Evolutionary conservation across 2,888 invertebrate genomes (phyloP).

Genomic region (Pterostichus madidus): DNA sequence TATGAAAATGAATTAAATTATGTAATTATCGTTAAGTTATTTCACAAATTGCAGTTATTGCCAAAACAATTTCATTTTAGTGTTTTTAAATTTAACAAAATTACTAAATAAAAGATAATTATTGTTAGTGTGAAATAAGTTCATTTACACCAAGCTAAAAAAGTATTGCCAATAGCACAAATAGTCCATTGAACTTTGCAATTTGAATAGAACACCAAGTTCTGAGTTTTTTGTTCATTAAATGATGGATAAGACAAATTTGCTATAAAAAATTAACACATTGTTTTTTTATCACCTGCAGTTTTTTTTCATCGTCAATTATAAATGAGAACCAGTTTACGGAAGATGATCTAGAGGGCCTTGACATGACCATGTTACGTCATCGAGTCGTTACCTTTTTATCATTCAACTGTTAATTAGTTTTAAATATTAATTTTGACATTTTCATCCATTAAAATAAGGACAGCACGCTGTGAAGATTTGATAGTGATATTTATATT

Average conservation of each 20-base stretch:
- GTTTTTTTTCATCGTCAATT: constrained; percentile 21
- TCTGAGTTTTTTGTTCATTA: neutral
- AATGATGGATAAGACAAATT: constrained; percentile 23
- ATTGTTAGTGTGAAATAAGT: neutral
- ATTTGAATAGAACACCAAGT: constrained; percentile 33
- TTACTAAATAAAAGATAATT: too few relatives aligned
- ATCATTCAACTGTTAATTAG: constrained; percentile 39
- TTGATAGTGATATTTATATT: constrained; percentile 27
- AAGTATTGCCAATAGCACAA: constrained; percentile 18
- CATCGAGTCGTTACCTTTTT: constrained; percentile 45
- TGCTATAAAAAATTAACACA: constrained; percentile 16
- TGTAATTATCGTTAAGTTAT: too few relatives aligned
- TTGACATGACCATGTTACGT: constrained; percentile 27
- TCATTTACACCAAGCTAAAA: constrained; percentile 20
- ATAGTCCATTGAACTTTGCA: constrained; percentile 26
- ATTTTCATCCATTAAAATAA: constrained; percentile 38
- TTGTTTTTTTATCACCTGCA: constrained; percentile 27
- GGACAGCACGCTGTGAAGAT: constrained; percentile 1
- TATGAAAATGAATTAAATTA: too few relatives aligned
- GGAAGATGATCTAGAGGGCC: constrained; percentile 38
- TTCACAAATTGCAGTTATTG: too few relatives aligned
- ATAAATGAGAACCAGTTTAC: constrained; percentile 39
- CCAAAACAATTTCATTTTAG: too few relatives aligned
- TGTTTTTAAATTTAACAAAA: too few relatives aligned
- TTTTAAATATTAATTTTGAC: constrained; percentile 58